phyloP scores from a whole-genome alignment of 2,888 invertebrate species.

The Epinotia bilunana region DNA sequence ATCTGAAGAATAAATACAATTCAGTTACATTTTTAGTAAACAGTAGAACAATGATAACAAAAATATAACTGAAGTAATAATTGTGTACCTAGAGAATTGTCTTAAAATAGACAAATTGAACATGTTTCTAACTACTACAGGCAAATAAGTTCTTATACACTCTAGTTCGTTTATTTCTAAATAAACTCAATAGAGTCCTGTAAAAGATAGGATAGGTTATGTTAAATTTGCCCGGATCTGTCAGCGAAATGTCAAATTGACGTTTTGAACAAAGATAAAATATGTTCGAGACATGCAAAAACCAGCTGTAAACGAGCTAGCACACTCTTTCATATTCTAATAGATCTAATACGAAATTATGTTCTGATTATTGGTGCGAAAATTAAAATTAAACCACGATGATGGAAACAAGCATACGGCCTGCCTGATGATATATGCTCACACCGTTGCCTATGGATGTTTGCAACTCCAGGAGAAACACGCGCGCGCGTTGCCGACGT shows the following conservation, averaged over 20 bases:
- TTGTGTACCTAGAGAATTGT: slow-evolving; percentile 68
- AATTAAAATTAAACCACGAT: not conserved
- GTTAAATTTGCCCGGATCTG: slow-evolving; percentile 13
- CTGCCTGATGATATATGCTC: too few species aligned
- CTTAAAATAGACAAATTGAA: slow-evolving; percentile 66
- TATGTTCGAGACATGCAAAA: slow-evolving; percentile 8
- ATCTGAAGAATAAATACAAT: slow-evolving; percentile 58
- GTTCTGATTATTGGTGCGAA: too few species aligned
- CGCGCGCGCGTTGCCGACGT: too few species aligned
- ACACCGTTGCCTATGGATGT: too few species aligned
- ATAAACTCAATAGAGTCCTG: not conserved
- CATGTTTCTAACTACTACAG: slow-evolving; percentile 52
- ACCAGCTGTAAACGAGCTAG: not conserved
- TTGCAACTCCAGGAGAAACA: too few species aligned
- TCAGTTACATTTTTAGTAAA: slow-evolving; percentile 4
- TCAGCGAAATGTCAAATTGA: slow-evolving; percentile 14
- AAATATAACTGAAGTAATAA: not conserved
- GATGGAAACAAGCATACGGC: too few species aligned
- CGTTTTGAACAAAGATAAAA: not conserved
- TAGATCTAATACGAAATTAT: too few species aligned
- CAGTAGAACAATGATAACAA: not conserved
- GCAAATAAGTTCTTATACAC: not conserved
- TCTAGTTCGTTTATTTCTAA: not conserved
- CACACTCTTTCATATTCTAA: not conserved
- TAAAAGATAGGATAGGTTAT: slow-evolving; percentile 26